Percentiles rank a stretch among this genome's conserved stretches.
phyloP scores from a whole-genome alignment of 2,888 invertebrate genomes.

The Synanthedon tipuliformis region DNA sequence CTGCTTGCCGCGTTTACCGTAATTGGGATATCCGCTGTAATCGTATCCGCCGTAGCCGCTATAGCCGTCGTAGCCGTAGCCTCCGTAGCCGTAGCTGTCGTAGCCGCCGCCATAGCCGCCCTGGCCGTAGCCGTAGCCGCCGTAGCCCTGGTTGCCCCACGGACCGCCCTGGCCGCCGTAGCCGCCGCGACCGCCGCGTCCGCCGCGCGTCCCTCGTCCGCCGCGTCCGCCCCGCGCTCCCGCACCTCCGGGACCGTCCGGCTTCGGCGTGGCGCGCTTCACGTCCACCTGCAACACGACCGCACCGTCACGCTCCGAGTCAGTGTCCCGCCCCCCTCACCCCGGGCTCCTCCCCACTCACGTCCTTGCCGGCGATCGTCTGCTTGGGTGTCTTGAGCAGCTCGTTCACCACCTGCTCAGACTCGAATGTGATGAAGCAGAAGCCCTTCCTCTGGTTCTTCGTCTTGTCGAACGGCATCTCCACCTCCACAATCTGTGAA shows the following conservation, averaged over 20 bases:
- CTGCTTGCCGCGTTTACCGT: constrained; percentile 77
- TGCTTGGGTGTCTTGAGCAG: constrained; percentile 92
- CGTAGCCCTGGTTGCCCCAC: constrained; percentile 75
- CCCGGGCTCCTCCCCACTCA: constrained; percentile 38
- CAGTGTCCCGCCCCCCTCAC: neutral
- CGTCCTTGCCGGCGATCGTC: constrained; percentile 93
- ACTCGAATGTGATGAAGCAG: constrained; percentile 98
- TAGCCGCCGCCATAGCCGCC: constrained; percentile 79
- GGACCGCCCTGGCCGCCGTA: constrained; percentile 72
- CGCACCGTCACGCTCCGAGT: neutral
- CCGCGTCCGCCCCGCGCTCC: constrained; percentile 75
- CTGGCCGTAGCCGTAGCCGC: constrained; percentile 78
- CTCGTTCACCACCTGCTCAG: constrained; percentile 93
- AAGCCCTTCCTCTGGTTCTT: constrained; percentile 97
- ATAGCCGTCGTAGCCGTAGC: constrained; percentile 81
- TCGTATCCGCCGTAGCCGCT: constrained; percentile 84
- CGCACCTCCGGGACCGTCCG: constrained; percentile 78
- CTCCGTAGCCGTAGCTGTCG: constrained; percentile 79
- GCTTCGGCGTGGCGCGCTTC: constrained; percentile 93
- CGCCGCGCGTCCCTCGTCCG: constrained; percentile 76
- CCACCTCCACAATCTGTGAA: constrained; percentile 90
- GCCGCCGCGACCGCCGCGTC: constrained; percentile 78
- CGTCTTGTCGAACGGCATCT: constrained; percentile 97
- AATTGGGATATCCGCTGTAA: constrained; percentile 85
- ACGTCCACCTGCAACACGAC: constrained; percentile 80